These are phyloP conservation scores for Drosophila teissieri DNA, from an alignment of 1,140 invertebrate species.

Conservation along the genomic window DNA sequence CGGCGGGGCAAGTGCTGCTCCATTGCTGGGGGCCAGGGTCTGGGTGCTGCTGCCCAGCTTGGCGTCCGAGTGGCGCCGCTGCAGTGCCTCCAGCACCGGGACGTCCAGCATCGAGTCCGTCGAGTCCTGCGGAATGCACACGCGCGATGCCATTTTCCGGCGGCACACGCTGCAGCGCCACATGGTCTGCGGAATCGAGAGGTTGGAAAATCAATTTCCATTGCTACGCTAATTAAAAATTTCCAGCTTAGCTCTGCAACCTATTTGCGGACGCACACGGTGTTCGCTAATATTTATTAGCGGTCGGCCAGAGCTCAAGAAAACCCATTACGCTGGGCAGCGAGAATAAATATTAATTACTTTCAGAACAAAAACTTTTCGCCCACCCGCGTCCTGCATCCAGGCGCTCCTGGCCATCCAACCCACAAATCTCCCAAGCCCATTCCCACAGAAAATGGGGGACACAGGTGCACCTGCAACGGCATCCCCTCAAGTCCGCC, in stretches of 20 bases:
- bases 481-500: background rate
- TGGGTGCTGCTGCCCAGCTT: conserved; percentile 87
- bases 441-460: background rate
- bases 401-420: background rate
- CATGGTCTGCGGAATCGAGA: conserved; percentile 86
- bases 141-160: conserved; percentile 90
- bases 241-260: conserved; percentile 45
- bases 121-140: conserved; percentile 89
- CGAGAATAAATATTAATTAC: conserved; percentile 81
- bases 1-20: conserved; percentile 88
- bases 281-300: conserved; percentile 57
- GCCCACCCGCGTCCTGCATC: conserved; percentile 36
- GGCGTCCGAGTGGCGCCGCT: conserved; percentile 91
- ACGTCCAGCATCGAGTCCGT: conserved; percentile 92
- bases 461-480: conserved; percentile 20
- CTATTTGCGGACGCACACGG: conserved; percentile 52
- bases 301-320: conserved; percentile 32
- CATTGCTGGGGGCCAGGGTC: conserved; percentile 84
- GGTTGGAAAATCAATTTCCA: conserved; percentile 52
- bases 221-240: conserved; percentile 64
- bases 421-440: too few species aligned
- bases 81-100: conserved; percentile 90
- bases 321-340: conserved; percentile 43
- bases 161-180: conserved; percentile 93
- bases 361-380: conserved; percentile 71